These are phyloP conservation scores for Sterna hirundo DNA, from an alignment of 2,113 vertebrate genomes.

Conservation along the genomic window DNA sequence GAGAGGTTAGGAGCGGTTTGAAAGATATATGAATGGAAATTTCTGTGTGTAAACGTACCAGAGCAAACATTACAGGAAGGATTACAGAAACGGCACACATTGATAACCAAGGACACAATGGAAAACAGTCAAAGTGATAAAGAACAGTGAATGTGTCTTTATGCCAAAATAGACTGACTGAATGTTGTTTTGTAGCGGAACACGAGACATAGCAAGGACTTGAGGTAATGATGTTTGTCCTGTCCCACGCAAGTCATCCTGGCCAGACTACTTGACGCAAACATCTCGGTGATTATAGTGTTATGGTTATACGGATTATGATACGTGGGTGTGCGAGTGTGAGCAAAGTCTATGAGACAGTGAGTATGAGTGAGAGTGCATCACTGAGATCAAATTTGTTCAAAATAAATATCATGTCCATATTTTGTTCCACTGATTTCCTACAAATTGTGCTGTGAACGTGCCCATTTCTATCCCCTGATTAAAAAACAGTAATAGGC, in stretches of 20 bases:
- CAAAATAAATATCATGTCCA: background rate
- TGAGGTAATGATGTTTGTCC: background rate
- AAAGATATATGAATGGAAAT: background rate
- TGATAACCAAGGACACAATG: background rate
- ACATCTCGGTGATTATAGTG: background rate
- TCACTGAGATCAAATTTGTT: background rate
- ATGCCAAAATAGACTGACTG: background rate
- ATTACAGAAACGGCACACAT: background rate
- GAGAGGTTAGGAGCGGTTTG: background rate
- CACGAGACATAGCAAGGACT: background rate
- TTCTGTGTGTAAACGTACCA: background rate
- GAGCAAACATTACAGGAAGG: background rate
- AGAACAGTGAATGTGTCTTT: background rate
- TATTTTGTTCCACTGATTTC: background rate
- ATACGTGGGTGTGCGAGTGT: background rate
- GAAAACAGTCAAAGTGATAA: background rate
- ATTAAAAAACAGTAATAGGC: background rate
- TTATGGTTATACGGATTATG: background rate
- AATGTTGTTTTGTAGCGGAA: background rate
- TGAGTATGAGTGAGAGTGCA: background rate
- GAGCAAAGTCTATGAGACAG: background rate
- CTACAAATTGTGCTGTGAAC: background rate
- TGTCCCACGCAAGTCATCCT: background rate
- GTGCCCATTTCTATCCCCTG: background rate
- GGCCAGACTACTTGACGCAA: background rate